Evolutionary conservation across 1,140 invertebrate species (phyloP).

Genomic region (Homalodisca vitripennis): DNA sequence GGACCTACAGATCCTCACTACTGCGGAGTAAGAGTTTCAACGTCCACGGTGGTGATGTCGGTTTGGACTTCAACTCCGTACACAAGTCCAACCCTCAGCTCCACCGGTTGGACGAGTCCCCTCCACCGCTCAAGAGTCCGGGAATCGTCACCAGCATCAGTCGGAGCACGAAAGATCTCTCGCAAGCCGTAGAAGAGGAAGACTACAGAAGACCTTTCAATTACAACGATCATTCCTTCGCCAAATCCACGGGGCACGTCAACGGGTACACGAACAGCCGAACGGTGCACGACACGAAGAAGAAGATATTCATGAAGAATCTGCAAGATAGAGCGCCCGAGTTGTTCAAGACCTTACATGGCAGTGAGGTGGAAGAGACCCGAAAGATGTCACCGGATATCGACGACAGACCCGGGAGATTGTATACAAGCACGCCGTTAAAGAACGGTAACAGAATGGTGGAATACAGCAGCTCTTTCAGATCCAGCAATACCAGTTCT

Average conservation of each 20-base stretch:
- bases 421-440: conserved; percentile 37
- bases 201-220: conserved; percentile 35
- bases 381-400: conserved; percentile 34
- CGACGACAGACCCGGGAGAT: conserved; percentile 46
- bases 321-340: conserved; percentile 72
- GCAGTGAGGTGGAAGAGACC: conserved; percentile 54
- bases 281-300: conserved; percentile 54
- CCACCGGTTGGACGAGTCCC: conserved; percentile 63
- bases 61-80: conserved; percentile 46
- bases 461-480: conserved; percentile 42
- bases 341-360: conserved; percentile 67
- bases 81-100: conserved; percentile 77
- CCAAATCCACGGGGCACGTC: conserved; percentile 53
- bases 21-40: conserved; percentile 83
- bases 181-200: conserved; percentile 43
- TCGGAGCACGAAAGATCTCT: conserved; percentile 71
- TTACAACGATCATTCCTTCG: conserved; percentile 53
- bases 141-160: conserved; percentile 80
- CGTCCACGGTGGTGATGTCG: conserved; percentile 56
- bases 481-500: conserved; percentile 38
- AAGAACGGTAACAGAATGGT: conserved; percentile 39
- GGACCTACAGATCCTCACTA: conserved; percentile 70
- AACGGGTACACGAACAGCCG: conserved; percentile 48
- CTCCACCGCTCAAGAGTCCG: conserved; percentile 75
- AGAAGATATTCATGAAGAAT: conserved; percentile 67